phyloP scores from a whole-genome alignment of 92 coral and sea anemone species.

The Ricordea florida region DNA sequence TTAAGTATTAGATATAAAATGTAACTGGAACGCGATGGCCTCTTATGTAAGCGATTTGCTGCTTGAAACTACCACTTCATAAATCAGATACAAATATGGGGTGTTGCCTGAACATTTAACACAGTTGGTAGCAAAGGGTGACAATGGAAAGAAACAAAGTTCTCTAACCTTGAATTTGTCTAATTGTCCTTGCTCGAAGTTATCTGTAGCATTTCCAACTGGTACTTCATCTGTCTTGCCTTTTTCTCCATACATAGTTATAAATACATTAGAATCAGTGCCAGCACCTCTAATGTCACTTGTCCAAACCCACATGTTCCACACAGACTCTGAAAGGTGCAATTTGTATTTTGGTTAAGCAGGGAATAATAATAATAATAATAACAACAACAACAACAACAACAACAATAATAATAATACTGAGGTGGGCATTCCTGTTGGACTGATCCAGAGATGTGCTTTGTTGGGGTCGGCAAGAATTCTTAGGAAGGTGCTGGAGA shows the following conservation, averaged over 20 bases:
- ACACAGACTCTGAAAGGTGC: slow-evolving; percentile 77
- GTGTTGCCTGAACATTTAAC: neutral
- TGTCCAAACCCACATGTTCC: slow-evolving; percentile 97
- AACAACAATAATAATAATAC: neutral
- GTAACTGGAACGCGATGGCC: too few relatives aligned
- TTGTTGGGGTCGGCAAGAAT: too few relatives aligned
- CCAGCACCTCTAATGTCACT: slow-evolving; percentile 95
- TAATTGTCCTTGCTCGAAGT: slow-evolving; percentile 94
- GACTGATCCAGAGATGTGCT: too few relatives aligned
- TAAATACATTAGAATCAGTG: slow-evolving; percentile 91
- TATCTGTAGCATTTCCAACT: slow-evolving; percentile 90
- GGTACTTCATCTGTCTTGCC: slow-evolving; percentile 92
- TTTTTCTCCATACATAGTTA: slow-evolving; percentile 86
- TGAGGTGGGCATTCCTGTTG: too few relatives aligned
- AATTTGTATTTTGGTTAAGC: too few relatives aligned
- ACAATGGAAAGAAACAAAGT: neutral
- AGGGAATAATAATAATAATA: too few relatives aligned
- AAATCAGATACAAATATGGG: neutral
- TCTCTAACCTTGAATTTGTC: slow-evolving; percentile 91
- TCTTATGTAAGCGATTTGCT: too few relatives aligned
- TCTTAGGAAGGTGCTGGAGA: too few relatives aligned
- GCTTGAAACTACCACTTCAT: too few relatives aligned
- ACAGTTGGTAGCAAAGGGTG: neutral
- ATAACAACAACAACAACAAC: neutral
- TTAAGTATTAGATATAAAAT: too few relatives aligned